Evolutionary conservation across 2,888 invertebrate genomes (phyloP).

Genomic region (Apocheima hispidaria): DNA sequence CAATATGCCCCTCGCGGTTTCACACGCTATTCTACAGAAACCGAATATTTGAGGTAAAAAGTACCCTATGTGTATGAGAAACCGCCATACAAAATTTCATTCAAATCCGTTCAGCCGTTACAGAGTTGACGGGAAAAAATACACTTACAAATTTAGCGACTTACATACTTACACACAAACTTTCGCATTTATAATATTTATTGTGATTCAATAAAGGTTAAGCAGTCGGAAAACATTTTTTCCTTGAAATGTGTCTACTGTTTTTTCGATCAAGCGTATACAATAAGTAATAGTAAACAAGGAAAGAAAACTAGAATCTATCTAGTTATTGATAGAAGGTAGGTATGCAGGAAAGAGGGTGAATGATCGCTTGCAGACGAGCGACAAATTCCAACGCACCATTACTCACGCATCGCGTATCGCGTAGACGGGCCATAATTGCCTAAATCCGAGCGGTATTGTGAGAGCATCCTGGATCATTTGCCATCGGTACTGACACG

Average conservation of each 20-base stretch:
- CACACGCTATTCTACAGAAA: no score
- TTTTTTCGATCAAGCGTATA: background rate
- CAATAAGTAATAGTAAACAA: background rate
- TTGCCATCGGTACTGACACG: slow-evolving; percentile 22
- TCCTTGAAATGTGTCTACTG: background rate
- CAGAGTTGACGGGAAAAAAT: no score
- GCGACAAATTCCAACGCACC: slow-evolving; percentile 28
- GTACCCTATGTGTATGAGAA: no score
- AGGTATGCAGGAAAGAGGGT: slow-evolving; percentile 2
- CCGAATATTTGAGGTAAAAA: no score
- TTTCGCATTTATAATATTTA: background rate
- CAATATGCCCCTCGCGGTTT: no score
- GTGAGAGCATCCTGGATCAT: slow-evolving; percentile 18
- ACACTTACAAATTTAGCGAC: no score
- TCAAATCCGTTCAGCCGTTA: no score
- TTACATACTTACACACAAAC: no score
- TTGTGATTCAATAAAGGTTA: background rate
- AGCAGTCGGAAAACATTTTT: background rate
- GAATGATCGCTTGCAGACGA: slow-evolving; percentile 23
- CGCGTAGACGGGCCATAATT: slow-evolving; percentile 23
- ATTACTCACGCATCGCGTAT: slow-evolving; percentile 16
- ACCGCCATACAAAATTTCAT: no score
- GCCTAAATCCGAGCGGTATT: slow-evolving; percentile 23
- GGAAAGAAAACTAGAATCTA: background rate
- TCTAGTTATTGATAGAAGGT: background rate